These are phyloP conservation scores for Lasioglossum zephyrum DNA, from an alignment of 2,888 invertebrate species.

Conservation along the genomic window DNA sequence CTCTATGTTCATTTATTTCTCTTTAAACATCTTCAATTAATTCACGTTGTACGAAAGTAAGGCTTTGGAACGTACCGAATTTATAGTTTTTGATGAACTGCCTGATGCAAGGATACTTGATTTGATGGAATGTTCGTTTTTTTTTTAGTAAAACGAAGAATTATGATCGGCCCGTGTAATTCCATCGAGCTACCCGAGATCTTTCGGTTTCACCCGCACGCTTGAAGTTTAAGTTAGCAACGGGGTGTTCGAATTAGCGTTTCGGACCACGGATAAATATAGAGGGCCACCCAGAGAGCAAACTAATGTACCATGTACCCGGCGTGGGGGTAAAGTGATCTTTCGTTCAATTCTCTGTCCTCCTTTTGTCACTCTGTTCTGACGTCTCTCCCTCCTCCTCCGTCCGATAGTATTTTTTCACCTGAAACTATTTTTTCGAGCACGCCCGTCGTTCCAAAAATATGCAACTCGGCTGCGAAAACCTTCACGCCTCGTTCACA, in stretches of 20 bases:
- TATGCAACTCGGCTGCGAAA: neutral
- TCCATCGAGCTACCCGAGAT: neutral
- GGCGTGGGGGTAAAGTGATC: constrained; percentile 43
- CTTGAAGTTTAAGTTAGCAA: constrained; percentile 60
- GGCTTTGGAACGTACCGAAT: neutral
- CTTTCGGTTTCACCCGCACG: constrained; percentile 43
- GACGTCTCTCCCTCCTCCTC: constrained; percentile 14
- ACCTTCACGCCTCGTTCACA: neutral
- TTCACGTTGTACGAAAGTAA: neutral
- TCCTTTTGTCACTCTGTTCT: constrained; percentile 62
- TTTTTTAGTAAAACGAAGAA: neutral
- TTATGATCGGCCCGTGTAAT: neutral
- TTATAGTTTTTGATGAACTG: neutral
- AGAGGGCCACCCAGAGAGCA: constrained; percentile 81
- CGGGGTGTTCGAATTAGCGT: constrained; percentile 71
- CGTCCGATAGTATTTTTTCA: constrained; percentile 28
- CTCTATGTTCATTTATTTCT: neutral
- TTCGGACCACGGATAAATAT: constrained; percentile 78
- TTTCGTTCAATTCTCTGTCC: constrained; percentile 56
- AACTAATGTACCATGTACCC: constrained; percentile 74
- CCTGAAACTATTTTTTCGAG: constrained; percentile 12
- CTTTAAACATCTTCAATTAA: neutral
- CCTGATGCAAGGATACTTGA: neutral
- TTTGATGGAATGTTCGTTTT: neutral
- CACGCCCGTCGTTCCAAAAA: neutral